These are phyloP conservation scores for Dexiosoma caninum DNA, from an alignment of 2,888 invertebrate genomes.

Conservation along the genomic window DNA sequence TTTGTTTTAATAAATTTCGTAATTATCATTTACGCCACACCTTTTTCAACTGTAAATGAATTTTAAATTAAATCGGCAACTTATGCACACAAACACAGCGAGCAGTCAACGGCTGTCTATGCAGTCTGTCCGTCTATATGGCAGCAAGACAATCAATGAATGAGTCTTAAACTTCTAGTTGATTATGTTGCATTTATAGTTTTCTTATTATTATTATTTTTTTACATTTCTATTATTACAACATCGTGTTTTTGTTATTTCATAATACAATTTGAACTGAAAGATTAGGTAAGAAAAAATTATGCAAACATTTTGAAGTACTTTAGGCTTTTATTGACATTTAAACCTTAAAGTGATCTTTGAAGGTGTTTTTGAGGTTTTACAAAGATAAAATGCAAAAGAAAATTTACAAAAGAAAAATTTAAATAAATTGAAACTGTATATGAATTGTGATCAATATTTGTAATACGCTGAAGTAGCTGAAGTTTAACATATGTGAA, in stretches of 20 bases:
- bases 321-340: slow-evolving; percentile 20
- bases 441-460: no score
- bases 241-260: not conserved
- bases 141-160: not conserved
- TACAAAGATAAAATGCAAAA: not conserved
- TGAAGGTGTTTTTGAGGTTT: not conserved
- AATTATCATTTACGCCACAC: slow-evolving; percentile 14
- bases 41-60: slow-evolving; percentile 1
- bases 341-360: slow-evolving; percentile 28
- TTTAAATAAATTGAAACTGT: no score
- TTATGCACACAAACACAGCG: not conserved
- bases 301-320: not conserved
- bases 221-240: not conserved
- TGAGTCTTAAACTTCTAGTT: not conserved
- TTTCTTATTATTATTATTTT: no score
- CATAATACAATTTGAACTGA: not conserved
- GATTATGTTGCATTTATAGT: not conserved
- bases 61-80: not conserved
- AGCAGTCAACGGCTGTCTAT: not conserved
- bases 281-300: not conserved
- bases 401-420: no score
- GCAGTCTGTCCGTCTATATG: not conserved
- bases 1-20: not conserved
- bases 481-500: no score
- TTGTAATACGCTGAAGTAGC: no score